Evolutionary conservation across 1,140 invertebrate species (phyloP), one percentile per base, ranked within the genome.

Genomic region (Scylla paramamosain): DNA sequence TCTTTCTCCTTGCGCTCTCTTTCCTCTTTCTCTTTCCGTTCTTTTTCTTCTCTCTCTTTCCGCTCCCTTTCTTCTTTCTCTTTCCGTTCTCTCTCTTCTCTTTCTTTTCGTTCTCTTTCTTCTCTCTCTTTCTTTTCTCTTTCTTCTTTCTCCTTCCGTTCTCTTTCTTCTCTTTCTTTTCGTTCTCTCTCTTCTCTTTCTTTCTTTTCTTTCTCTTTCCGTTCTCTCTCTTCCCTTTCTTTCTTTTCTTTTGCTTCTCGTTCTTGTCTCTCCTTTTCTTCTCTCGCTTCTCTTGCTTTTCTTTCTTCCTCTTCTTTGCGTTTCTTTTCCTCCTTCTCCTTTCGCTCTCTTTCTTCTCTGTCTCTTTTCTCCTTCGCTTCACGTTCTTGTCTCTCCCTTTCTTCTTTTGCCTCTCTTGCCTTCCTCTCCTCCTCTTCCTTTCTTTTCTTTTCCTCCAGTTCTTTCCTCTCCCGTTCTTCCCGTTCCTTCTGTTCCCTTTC

Each of bases 351-450:
- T 32, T 84, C 31, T 14, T 84, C 83, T 84, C 83, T 84, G 10
- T 84, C 31, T 32, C 83, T 84, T 32, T n/a, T 86, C n/a, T 32
- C 52, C 16, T 59, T 59, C 10, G 52, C 52, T 59, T 59, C 52
- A 29, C 39, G 29, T 86, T 39, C 39, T 39, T 86, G 29, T 86
- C 84, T 86, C 84, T 86, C 84, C 39, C 84, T 86, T 39, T 86
- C 84, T 25, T 31, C 39, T 39, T n/a, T 31, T 14, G 29, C 39
- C 29, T 86, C 84, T 86, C 29, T 86, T 25, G 29, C 84, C 25
- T 39, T 86, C 84, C 39, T 12, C 39, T 52, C 39, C 32, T 52
- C 45, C 88, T 45, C 29, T 3, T 90, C 46, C 20, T 20, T 32
- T n/a, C 32, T 32, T 20, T 28, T n/a, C 25, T 86, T 86, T 86